phyloP scores from a whole-genome alignment of 2,113 vertebrate genomes.

The Agapornis roseicollis region DNA sequence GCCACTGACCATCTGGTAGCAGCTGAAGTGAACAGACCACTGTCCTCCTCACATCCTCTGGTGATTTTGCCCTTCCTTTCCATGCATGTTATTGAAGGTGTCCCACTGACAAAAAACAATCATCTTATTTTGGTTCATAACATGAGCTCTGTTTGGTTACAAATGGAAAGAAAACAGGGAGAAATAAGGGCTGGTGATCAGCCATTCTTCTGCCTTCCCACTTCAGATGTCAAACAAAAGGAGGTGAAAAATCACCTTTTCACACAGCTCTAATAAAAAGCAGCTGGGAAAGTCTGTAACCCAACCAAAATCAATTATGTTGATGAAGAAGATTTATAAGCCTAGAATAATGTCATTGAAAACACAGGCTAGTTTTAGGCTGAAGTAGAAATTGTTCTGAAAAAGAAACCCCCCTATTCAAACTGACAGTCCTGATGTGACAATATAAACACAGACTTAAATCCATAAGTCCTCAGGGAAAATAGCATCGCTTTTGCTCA shows the following conservation, averaged over 20 bases:
- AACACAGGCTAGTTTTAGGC: neutral
- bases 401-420: neutral
- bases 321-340: slow-evolving; percentile 15
- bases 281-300: neutral
- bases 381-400: neutral
- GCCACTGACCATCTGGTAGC: neutral
- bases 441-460: neutral
- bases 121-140: neutral
- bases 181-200: neutral
- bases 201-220: neutral
- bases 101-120: neutral
- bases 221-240: neutral
- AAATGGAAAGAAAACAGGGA: neutral
- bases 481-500: neutral
- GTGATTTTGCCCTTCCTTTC: neutral
- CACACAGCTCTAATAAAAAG: neutral
- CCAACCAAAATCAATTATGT: slow-evolving; percentile 12
- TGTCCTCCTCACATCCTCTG: neutral
- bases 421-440: neutral
- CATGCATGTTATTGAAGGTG: neutral
- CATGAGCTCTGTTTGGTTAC: neutral
- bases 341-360: neutral
- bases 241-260: neutral
- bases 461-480: neutral
- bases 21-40: neutral